Conservation (phyloP, 1,140 invertebrate genomes). For the Sycophaga agraensis region DNA sequence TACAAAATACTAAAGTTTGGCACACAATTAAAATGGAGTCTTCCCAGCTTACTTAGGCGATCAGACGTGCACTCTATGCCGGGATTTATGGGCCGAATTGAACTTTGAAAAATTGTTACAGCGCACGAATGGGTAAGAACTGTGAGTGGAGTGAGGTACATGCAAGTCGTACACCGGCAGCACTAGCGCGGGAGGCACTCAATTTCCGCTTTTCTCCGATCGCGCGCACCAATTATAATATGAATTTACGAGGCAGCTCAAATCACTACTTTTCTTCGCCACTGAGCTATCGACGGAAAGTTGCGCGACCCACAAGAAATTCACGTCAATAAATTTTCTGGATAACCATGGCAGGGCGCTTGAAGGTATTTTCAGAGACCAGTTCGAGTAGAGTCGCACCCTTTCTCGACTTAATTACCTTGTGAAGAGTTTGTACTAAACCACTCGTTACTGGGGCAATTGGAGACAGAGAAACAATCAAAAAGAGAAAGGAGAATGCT, state of each 20-base stretch:
- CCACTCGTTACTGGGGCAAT: too few relatives aligned
- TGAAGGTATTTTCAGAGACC: neutral
- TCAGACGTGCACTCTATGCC: too few relatives aligned
- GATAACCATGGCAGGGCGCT: neutral
- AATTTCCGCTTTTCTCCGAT: slow-evolving; percentile 33
- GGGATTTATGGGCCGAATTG: too few relatives aligned
- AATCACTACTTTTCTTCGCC: neutral
- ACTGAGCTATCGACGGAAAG: slow-evolving; percentile 33
- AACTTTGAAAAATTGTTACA: too few relatives aligned
- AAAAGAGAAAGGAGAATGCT: too few relatives aligned
- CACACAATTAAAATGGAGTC: too few relatives aligned
- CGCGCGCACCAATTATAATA: slow-evolving; percentile 38
- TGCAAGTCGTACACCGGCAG: too few relatives aligned
- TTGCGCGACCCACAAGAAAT: neutral
- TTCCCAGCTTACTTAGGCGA: too few relatives aligned
- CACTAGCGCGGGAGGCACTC: slow-evolving; percentile 26
- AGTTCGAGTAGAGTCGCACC: neutral
- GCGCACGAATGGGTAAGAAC: neutral
- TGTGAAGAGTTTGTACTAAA: too few relatives aligned
- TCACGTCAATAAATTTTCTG: slow-evolving; percentile 9
- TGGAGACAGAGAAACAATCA: too few relatives aligned
- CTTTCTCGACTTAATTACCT: slow-evolving; percentile 11
- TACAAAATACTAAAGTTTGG: too few relatives aligned
- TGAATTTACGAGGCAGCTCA: slow-evolving; percentile 37
- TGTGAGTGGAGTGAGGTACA: neutral